Base-by-base conservation (phyloP, 2,888 invertebrate species). In the Helobdella robusta region DNA sequence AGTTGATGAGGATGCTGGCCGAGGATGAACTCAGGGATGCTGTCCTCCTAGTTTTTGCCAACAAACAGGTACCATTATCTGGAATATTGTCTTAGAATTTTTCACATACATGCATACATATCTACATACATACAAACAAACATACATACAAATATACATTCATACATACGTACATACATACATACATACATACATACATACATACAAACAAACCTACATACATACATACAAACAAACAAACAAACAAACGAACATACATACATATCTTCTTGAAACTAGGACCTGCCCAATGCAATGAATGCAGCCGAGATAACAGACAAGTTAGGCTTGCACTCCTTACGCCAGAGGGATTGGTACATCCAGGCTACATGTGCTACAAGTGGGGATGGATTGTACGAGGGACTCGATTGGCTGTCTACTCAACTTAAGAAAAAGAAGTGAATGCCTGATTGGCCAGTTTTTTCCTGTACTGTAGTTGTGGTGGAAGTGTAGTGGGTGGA, bases 231-330 rank as follows among this genome's bases (percentile, higher is more conserved):
- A n/a, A n/a, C n/a, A n/a, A n/a, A n/a, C n/a, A n/a, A n/a, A n/a
- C n/a, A n/a, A n/a, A n/a, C n/a, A n/a, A n/a, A n/a, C n/a, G n/a
- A n/a, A n/a, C n/a, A n/a, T n/a, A n/a, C n/a, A n/a, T n/a, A n/a
- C n/a, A n/a, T n/a, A n/a, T n/a, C n/a, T n/a, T n/a, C n/a, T n/a
- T n/a, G n/a, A n/a, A n/a, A n/a, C 48, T 79, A 93, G 91, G 98
- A 98, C 86, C 86, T 98, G 84, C 97, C 97, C 78, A 97, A 98
- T 83, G 97, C 97, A 75, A 98, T 98, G 97, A 97, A 94, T 82
- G 95, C 97, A 73, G 95, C 97, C 70, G 98, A 98, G 85, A 94
- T 98, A 75, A 98, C 97, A 76, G 97, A 98, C 84, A 98, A 97
- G 85, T 85, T 98, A 81, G 94, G 94, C 71, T 86, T 98, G 81